These are phyloP conservation scores for Epizoanthus ramosus DNA, from an alignment of 92 coral and sea anemone species.

Conservation along the genomic window DNA sequence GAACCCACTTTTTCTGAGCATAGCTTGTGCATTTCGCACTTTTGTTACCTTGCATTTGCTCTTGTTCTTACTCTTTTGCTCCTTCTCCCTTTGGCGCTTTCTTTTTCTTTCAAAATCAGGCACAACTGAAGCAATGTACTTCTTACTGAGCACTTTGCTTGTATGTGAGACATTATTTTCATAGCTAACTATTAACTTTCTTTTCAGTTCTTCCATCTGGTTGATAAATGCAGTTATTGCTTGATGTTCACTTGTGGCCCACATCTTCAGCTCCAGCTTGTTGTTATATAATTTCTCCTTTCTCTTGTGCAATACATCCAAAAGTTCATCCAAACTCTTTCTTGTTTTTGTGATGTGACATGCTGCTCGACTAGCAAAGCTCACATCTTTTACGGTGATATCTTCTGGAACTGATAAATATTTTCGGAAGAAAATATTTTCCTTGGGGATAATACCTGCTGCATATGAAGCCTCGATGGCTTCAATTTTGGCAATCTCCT, in stretches of 20 bases:
- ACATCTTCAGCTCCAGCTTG: slow-evolving; percentile 28
- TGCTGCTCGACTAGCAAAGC: slow-evolving; percentile 39
- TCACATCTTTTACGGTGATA: slow-evolving; percentile 29
- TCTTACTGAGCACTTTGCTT: not conserved
- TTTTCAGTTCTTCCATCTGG: not conserved
- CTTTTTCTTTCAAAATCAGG: slow-evolving; percentile 1
- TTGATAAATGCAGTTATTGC: slow-evolving; percentile 1
- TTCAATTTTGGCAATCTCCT: slow-evolving; percentile 19
- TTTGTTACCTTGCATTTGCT: slow-evolving; percentile 10
- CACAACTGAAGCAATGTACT: not conserved
- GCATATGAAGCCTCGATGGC: not conserved
- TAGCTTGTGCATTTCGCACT: slow-evolving; percentile 1
- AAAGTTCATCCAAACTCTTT: slow-evolving; percentile 9
- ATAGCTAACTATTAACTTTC: not conserved
- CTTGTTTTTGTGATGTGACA: slow-evolving; percentile 25
- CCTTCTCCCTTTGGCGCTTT: slow-evolving; percentile 3
- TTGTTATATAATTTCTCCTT: slow-evolving; percentile 1
- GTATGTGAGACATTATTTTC: slow-evolving; percentile 17
- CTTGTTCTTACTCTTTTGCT: not conserved
- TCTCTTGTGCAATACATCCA: slow-evolving; percentile 11
- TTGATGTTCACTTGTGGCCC: slow-evolving; percentile 32
- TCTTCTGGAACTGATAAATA: slow-evolving; percentile 29
- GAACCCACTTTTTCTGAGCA: not conserved
- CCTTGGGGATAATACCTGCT: slow-evolving; percentile 23
- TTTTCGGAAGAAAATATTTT: slow-evolving; percentile 1